Evolutionary conservation across 2,888 invertebrate genomes (phyloP).

Genomic region (Autographa gamma): DNA sequence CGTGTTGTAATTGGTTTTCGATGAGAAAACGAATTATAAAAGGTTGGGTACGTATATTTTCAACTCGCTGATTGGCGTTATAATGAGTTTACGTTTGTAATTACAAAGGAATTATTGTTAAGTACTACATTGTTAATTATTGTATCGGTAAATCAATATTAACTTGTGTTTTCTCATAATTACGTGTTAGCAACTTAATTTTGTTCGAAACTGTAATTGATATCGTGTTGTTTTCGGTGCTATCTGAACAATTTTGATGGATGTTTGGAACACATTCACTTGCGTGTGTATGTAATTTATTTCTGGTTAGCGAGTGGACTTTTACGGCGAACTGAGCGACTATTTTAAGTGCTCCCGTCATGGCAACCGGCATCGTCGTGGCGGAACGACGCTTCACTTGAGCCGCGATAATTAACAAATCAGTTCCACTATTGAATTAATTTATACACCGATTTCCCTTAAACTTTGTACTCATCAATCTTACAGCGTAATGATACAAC

Average conservation of each 20-base stretch:
- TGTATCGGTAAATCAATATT: conserved; percentile 25
- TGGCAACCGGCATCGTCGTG: conserved; percentile 56
- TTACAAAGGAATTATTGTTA: conserved; percentile 33
- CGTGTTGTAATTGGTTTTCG: conserved; percentile 69
- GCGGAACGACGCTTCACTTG: conserved; percentile 64
- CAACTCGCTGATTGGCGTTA: conserved; percentile 41
- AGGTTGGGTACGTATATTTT: conserved; percentile 23
- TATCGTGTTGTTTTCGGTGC: conserved; percentile 26
- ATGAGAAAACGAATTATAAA: conserved; percentile 62
- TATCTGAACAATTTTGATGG: conserved; percentile 39
- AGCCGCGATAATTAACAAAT: conserved; percentile 72
- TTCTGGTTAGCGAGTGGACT: conserved; percentile 67
- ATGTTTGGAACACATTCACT: conserved; percentile 35
- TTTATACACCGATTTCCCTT: conserved; percentile 63
- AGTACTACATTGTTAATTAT: conserved; percentile 30
- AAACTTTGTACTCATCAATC: conserved; percentile 54
- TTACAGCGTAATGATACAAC: conserved; percentile 23
- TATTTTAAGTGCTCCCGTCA: conserved; percentile 71
- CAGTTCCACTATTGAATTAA: conserved; percentile 71
- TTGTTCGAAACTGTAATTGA: conserved; percentile 23
- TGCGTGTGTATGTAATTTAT: conserved; percentile 57
- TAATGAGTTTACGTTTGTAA: conserved; percentile 54
- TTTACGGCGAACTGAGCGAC: conserved; percentile 68
- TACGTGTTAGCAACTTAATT: conserved; percentile 26
- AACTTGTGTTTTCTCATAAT: conserved; percentile 32